Evolutionary conservation across 2,797 vertebrate genomes (phyloP), one percentile per base, ranked within the genome.

Genomic region (Helostoma temminkii): DNA sequence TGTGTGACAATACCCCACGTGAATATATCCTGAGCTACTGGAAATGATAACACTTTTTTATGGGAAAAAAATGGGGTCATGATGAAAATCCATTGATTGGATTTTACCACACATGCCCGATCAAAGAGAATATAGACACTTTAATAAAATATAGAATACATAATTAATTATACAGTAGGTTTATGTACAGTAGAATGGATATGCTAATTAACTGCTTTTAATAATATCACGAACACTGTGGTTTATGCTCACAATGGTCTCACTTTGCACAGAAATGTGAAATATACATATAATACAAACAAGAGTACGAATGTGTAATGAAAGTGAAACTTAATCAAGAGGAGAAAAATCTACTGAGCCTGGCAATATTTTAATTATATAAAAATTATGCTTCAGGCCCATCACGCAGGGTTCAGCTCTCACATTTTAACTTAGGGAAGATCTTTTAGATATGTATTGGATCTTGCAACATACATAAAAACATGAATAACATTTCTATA

Each of bases 81-180:
- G 57, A 74, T 70, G 56, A 54, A 76, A 86, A 90, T 74, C 61
- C 83, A 80, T 60, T 75, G 80, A 89, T 73, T 74, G 69, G 70
- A 66, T 81, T 90, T 85, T 89, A 90, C 73, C 84, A 92, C 85
- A 91, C 83, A 81, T 30, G 56, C 62, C 76, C 80, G 88, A 93
- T 93, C 91, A 94, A 94, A 93, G 89, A 82, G 90, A 93, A 93
- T 93, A 92, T 77, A 93, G 89, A 93, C 83, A 93, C 89, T 94
- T 94, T 92, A 94, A 94, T 94, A 89, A 92, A 94, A 93, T 91
- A 91, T 91, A 84, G 78, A 90, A 91, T 93, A 85, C 90, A 93
- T 92, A 91, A 92, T 93, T 89, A 86, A 93, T 90, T 84, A 84
- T 90, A 93, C 89, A 92, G 87, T 71, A 76, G 62, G 72, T 76